Conservation (phyloP, 2,888 invertebrate species). For the Platerodrilus igneus region DNA sequence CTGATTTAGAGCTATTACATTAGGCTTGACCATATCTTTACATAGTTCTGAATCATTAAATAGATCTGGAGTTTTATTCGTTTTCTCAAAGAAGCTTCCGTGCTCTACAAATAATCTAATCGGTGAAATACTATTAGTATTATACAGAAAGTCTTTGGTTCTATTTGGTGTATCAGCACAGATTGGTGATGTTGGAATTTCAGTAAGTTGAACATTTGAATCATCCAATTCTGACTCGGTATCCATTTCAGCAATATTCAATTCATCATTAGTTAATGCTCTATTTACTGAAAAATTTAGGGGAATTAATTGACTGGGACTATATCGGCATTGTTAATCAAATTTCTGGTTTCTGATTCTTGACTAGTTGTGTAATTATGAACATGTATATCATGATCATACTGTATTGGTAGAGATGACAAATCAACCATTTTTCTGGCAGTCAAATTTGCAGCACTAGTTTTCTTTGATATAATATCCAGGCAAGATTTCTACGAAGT, state of each 20-base stretch:
- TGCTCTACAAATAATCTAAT: no score
- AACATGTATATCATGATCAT: no score
- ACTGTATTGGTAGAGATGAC: no score
- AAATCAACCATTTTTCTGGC: neutral
- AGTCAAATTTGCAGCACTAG: neutral
- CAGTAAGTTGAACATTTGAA: neutral
- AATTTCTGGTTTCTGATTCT: slow-evolving; percentile 6
- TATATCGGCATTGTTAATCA: slow-evolving; percentile 18
- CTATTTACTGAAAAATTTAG: slow-evolving; percentile 23
- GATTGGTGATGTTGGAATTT: slow-evolving; percentile 38
- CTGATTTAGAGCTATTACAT: no score
- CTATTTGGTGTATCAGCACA: slow-evolving; percentile 40
- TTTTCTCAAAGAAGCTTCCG: no score
- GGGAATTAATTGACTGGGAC: slow-evolving; percentile 16
- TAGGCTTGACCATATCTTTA: no score
- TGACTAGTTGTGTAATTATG: no score
- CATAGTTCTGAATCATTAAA: slow-evolving; percentile 15
- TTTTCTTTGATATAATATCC: slow-evolving; percentile 3
- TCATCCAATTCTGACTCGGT: slow-evolving; percentile 29
- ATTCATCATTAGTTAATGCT: slow-evolving; percentile 31
- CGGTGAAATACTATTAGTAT: slow-evolving; percentile 57
- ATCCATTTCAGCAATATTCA: slow-evolving; percentile 35
- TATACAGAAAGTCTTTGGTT: slow-evolving; percentile 54
- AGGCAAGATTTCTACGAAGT: slow-evolving; percentile 18
- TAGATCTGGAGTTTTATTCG: slow-evolving; percentile 8